Conservation (phyloP, 2,113 vertebrate species). For the Columba janthina region DNA sequence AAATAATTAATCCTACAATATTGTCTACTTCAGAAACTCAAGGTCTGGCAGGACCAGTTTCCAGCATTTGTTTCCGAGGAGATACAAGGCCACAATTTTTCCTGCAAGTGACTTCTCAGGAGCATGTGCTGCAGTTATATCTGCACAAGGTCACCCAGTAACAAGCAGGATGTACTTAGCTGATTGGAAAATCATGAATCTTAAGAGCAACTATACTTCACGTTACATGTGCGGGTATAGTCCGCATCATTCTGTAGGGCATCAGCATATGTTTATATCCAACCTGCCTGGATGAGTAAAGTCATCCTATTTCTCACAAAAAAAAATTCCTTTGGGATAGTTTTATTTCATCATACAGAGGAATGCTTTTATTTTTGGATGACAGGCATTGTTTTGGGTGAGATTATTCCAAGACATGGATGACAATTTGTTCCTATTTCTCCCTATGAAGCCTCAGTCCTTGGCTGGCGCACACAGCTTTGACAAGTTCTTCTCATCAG, state of each 20-base stretch:
- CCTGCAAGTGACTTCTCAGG: neutral
- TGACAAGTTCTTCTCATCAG: neutral
- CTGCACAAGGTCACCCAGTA: constrained; percentile 37
- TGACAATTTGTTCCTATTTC: neutral
- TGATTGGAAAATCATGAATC: constrained; percentile 49
- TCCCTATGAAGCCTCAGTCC: neutral
- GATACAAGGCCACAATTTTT: constrained; percentile 50
- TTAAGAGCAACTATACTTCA: neutral
- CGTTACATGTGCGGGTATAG: neutral
- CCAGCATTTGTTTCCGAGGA: constrained; percentile 45
- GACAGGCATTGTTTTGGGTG: neutral
- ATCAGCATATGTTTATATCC: neutral
- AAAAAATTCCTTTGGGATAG: neutral
- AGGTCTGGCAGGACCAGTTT: constrained; percentile 49
- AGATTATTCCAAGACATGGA: neutral
- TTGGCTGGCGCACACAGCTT: neutral
- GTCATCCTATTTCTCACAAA: neutral
- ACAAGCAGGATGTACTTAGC: constrained; percentile 38
- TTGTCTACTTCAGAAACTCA: constrained; percentile 20
- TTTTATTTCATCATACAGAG: neutral
- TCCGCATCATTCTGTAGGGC: neutral
- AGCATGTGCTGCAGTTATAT: neutral
- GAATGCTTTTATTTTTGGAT: neutral
- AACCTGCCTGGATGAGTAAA: neutral
- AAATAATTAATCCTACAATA: constrained; percentile 50